Percentiles rank a stretch among this genome's conserved stretches.
Conservation (phyloP, 1,140 invertebrate genomes). For the Copidosoma floridanum region DNA sequence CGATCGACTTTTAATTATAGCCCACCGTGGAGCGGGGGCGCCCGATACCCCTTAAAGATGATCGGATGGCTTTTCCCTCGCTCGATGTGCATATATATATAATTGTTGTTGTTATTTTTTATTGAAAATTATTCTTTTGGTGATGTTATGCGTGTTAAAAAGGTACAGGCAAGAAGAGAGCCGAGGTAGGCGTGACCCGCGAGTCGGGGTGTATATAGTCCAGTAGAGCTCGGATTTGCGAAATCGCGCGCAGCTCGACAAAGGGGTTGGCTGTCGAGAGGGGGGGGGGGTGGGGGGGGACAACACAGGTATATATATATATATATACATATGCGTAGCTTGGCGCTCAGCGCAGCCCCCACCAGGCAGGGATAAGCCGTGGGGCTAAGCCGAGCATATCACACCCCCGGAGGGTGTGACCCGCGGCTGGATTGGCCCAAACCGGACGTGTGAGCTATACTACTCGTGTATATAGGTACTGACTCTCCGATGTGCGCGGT, state of each 20-base stretch:
- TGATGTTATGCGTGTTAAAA: too few species aligned
- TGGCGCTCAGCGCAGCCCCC: too few species aligned
- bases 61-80: background rate
- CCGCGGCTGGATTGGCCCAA: conserved; percentile 45
- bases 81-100: too few species aligned
- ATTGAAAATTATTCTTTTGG: too few species aligned
- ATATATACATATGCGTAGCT: too few species aligned
- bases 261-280: conserved; percentile 56
- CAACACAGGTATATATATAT: too few species aligned
- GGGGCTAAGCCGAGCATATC: conserved; percentile 51
- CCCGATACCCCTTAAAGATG: background rate
- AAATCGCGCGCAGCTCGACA: conserved; percentile 39
- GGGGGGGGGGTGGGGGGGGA: too few species aligned
- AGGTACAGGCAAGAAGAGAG: too few species aligned
- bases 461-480: too few species aligned
- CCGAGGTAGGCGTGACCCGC: conserved; percentile 50
- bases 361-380: conserved; percentile 52
- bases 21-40: conserved; percentile 18
- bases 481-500: too few species aligned
- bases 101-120: too few species aligned
- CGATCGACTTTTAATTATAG: conserved; percentile 48
- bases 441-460: conserved; percentile 5
- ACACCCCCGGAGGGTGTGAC: conserved; percentile 55
- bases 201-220: conserved; percentile 15
- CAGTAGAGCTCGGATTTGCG: conserved; percentile 48